Conservation (phyloP, 2,797 vertebrate genomes). For the Pygocentrus nattereri region DNA sequence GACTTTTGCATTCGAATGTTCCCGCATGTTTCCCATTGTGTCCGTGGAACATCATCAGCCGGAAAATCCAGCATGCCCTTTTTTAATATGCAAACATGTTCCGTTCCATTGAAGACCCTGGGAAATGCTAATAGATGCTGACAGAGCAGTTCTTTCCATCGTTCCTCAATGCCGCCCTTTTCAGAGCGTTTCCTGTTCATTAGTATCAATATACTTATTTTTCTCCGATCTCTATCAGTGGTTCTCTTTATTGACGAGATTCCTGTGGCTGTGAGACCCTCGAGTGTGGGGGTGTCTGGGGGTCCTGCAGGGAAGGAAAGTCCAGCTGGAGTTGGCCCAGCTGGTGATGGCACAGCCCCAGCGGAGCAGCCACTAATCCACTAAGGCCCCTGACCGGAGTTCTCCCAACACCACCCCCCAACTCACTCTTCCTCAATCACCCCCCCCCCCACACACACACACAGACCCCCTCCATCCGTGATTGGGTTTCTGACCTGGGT, state of each 20-base stretch:
- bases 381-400: constrained; percentile 25
- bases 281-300: neutral
- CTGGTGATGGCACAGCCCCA: constrained; percentile 43
- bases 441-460: no score
- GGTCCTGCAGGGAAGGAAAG: constrained; percentile 7
- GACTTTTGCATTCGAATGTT: neutral
- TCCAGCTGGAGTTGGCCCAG: constrained; percentile 33
- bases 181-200: constrained; percentile 25
- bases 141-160: constrained; percentile 38
- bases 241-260: constrained; percentile 11
- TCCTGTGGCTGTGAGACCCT: neutral
- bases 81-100: constrained; percentile 37
- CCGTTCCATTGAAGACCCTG: constrained; percentile 7
- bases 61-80: constrained; percentile 3
- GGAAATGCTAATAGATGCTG: neutral
- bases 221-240: constrained; percentile 16
- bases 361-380: constrained; percentile 37
- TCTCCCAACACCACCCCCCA: constrained; percentile 27
- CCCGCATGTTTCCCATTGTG: constrained; percentile 9
- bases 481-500: constrained; percentile 57
- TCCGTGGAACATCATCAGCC: neutral
- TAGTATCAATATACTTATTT: constrained; percentile 25
- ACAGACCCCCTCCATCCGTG: constrained; percentile 30
- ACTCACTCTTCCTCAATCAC: constrained; percentile 13
- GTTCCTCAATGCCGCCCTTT: constrained; percentile 22